Evolutionary conservation across 2,888 invertebrate genomes (phyloP), one percentile per base, ranked within the genome.

Genomic region (Polyommatus icarus): DNA sequence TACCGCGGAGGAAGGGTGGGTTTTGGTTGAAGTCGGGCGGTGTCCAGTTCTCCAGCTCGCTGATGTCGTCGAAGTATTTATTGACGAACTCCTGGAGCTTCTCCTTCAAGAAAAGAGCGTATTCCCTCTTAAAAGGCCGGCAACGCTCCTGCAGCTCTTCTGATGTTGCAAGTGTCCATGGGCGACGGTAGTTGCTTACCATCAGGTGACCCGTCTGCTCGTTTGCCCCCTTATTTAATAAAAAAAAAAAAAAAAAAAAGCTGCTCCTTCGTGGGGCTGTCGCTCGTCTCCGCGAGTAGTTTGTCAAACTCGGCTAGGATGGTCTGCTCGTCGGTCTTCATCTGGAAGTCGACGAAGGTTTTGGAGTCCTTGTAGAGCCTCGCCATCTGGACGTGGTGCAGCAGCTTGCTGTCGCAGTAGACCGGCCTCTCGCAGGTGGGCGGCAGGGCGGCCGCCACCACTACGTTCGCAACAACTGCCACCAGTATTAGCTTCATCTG

Each of bases 301-400:
- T 85, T 83, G 0, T 95, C 87, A 84, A 96, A 97, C 67, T 93
- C 94, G 8, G 84, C 82, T 29, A 96, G 87, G 0, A 96, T 96
- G 77, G 90, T 91, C 79, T 95, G 92, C 80, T 95, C 95, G 73
- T 96, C 91, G 57, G 91, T 86, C 79, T 94, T 95, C 89, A 98
- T 94, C 81, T 96, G 95, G 90, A 96, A 95, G 86, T 98, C 98
- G 18, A 98, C 98, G 89, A 98, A 98, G 0, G 96, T 96, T 88
- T 98, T 98, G 54, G 97, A 97, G 88, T 98, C 98, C 10, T 91
- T 86, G 88, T 94, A 97, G 79, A 98, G 88, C 29, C 91, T 87
- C 0, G 96, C 94, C 87, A 95, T 90, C 88, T 98, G 97, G 3
- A 98, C 95, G 29, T 95, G 94, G 83, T 97, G 96, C 76, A 98